A percentile compares a stretch with the other conserved stretches of the same genome.
Conservation (phyloP, 2,113 vertebrate genomes). For the Antennarius striatus region DNA sequence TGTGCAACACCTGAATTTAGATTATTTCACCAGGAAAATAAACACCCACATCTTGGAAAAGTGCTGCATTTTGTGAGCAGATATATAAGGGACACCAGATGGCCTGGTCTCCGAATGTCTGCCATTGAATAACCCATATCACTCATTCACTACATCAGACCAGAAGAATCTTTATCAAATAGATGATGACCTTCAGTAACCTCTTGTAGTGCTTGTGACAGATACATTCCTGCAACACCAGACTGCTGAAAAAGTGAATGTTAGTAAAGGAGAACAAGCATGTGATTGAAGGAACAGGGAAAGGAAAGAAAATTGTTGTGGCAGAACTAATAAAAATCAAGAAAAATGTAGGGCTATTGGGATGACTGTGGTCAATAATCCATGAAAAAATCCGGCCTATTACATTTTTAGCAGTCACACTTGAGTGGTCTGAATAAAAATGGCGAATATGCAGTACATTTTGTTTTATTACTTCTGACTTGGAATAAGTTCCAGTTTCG, state of each 20-base stretch:
- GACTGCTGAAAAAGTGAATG: constrained; percentile 42
- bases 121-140: not conserved
- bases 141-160: not conserved
- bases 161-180: not conserved
- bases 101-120: not conserved
- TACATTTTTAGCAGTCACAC: not conserved
- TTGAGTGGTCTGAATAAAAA: constrained; percentile 37
- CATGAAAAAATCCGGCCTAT: constrained; percentile 10
- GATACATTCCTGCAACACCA: constrained; percentile 34
- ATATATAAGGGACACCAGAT: too few species aligned
- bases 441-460: constrained; percentile 24
- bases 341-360: not conserved
- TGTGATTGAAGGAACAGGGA: constrained; percentile 40
- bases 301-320: not conserved
- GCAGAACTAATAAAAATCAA: constrained; percentile 10
- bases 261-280: constrained; percentile 20
- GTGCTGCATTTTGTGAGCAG: too few species aligned
- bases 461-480: constrained; percentile 1
- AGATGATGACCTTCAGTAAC: constrained; percentile 43
- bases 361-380: constrained; percentile 27
- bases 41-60: too few species aligned
- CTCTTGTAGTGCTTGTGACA: constrained; percentile 20
- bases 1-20: too few species aligned
- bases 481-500: constrained; percentile 38
- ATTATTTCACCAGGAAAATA: too few species aligned